Evolutionary conservation across 2,113 vertebrate genomes (phyloP), one percentile per base, ranked within the genome.

Genomic region (Sinocyclocheilus anophthalmus): DNA sequence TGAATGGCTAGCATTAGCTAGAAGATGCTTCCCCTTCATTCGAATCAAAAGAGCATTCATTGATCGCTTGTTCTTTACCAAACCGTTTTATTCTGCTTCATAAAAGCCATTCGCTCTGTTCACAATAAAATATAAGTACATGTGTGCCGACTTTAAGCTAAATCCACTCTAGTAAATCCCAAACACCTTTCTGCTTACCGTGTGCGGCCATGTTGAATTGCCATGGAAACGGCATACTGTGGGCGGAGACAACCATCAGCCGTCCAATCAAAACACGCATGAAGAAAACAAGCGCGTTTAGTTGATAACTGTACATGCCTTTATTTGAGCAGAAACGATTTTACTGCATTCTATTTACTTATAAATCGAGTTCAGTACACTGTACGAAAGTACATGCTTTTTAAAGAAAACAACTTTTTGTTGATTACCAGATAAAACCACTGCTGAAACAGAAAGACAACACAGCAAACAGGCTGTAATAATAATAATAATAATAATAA

Each of bases 121-220:
- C 30, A 70, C 30, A 33, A 33, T 8, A 69, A 69, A 69, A 7
- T 1, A 3, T 18, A 5, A 4, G 2, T 2, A 48, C 5, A 45
- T 50, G 3, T 2, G 39, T 26, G 12, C 5, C 42, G 39, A 76
- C 10, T 3, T 2, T 16, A 1, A 50, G 22, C 10, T 12, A 45
- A 26, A 76, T 70, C 30, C 11, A 76, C 0, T 26, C 4, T 4
- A 14, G 6, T 26, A 72, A 48, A 55, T 1, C 12, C 4, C 8
- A 3, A 8, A 81, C 18, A 48, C 26, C 22, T 37, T 55, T 26
- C 9, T 10, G 11, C 89, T 91, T 87, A 92, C 90, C 90, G 26
- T 84, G 85, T 12, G 50, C 83, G n/a, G 91, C 91, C 90, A 92
- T 92, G 16, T 89, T 92, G 55, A 80, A 45, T 89, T 83, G 70